Evolutionary conservation across 1,140 invertebrate species (phyloP), one percentile per base, ranked within the genome.

Genomic region (Matsumurasca onukii): DNA sequence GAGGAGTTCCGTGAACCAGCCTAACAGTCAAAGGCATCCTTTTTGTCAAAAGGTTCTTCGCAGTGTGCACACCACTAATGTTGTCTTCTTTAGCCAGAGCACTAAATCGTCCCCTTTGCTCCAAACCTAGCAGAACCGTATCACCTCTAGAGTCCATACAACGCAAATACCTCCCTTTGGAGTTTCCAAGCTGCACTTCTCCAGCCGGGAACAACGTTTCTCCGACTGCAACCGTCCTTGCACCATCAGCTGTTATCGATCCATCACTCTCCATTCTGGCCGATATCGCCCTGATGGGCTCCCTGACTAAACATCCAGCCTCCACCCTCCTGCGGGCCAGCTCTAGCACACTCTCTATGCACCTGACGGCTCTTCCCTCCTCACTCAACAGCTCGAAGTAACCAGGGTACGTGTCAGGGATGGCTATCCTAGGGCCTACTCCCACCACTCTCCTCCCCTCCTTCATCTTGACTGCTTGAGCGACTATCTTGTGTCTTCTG

Each of bases 331-430:
- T 84, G 68, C 90, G 85, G 1, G 91, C 85, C 63, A 98, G 78
- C 78, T 95, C 93, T 39, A 85, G 82, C 0, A 97, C 94, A 69
- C 88, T 92, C 76, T 95, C 93, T 73, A 97, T 94, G 72, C 93
- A 93, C 61, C 92, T 84, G 1, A 94, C 92, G 17, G 93, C 91
- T 72, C 91, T 84, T 0, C 94, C 95, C 77, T 97, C 94, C 80
- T 98, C 94, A 77, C 93, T 96, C 27, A 97, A 81, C 31, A 97
- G 86, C 81, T 98, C 95, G 78, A 97, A 97, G 81, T 93, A 97
- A 3, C 95, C 95, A 70, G 89, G 84, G 78, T 95, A 98, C 5
- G 89, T 88, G 68, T 96, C 89, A 0, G 95, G 95, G 62, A 98
- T 96, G 52, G 93, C 88, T 48, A 97, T 82, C 74, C 91, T 86